Evolutionary conservation across 2,888 invertebrate species (phyloP).

Genomic region (Amitus sp.): DNA sequence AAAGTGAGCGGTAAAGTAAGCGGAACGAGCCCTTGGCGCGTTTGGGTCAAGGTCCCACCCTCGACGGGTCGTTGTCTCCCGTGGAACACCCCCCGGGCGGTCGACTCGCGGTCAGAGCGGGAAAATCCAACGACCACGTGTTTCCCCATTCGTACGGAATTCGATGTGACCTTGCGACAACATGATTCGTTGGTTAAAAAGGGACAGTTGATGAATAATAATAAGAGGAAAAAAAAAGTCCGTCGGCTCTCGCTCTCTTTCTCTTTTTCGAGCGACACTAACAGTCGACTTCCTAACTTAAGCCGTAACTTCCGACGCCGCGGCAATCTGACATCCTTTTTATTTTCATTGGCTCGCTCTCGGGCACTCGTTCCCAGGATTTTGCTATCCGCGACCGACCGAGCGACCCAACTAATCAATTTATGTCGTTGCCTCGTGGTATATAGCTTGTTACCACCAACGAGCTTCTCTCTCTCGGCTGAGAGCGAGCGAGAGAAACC

Average conservation of each 20-base stretch:
- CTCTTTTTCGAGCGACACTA: slow-evolving; percentile 55
- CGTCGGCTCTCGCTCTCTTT: slow-evolving; percentile 33
- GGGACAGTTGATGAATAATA: no score
- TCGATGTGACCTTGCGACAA: background rate
- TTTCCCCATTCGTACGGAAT: slow-evolving; percentile 6
- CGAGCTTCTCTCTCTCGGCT: slow-evolving; percentile 32
- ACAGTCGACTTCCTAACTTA: slow-evolving; percentile 66
- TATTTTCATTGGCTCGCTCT: slow-evolving; percentile 64
- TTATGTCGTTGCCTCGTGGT: slow-evolving; percentile 57
- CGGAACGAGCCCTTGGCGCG: slow-evolving; percentile 56
- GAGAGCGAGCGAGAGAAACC: slow-evolving; percentile 19
- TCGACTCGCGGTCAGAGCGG: slow-evolving; percentile 40
- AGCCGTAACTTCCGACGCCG: slow-evolving; percentile 66
- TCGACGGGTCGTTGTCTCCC: slow-evolving; percentile 43
- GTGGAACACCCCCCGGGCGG: slow-evolving; percentile 49
- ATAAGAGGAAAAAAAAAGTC: background rate
- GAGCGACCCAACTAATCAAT: slow-evolving; percentile 63
- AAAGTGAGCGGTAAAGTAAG: slow-evolving; percentile 50
- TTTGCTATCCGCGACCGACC: slow-evolving; percentile 60
- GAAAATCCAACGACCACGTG: slow-evolving; percentile 25
- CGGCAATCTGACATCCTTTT: slow-evolving; percentile 67
- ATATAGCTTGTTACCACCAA: slow-evolving; percentile 42
- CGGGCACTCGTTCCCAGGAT: slow-evolving; percentile 65
- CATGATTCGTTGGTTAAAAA: background rate
- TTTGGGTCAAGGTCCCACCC: slow-evolving; percentile 56